Percentiles rank a stretch among this genome's conserved stretches.
These are phyloP conservation scores for Erebia palarica DNA, from an alignment of 2,888 invertebrate species.

Conservation along the genomic window DNA sequence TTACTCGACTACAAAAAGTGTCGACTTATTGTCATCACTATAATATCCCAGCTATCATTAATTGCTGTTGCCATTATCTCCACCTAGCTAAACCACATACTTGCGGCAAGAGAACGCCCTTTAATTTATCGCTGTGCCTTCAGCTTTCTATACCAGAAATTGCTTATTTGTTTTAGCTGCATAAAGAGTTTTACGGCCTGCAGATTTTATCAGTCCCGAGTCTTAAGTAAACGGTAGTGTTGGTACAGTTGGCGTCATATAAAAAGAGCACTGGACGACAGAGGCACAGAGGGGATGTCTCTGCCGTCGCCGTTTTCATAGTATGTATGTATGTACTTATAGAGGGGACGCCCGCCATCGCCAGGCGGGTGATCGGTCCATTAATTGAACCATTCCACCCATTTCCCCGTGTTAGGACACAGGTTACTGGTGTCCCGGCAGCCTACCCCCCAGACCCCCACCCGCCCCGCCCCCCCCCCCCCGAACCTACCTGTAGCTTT, in stretches of 20 bases:
- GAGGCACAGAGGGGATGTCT: no score
- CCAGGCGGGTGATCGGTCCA: no score
- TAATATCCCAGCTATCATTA: conserved; percentile 58
- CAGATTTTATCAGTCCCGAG: conserved; percentile 11
- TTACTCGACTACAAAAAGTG: conserved; percentile 10
- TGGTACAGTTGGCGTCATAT: no score
- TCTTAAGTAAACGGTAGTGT: not conserved
- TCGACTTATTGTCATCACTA: conserved; percentile 10
- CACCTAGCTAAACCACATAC: conserved; percentile 49
- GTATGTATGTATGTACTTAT: no score
- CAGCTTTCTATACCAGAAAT: conserved; percentile 43
- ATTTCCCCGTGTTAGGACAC: no score
- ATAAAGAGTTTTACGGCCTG: conserved; percentile 32
- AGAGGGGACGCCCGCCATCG: no score
- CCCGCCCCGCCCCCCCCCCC: no score
- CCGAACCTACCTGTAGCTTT: no score
- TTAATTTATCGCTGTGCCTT: conserved; percentile 45
- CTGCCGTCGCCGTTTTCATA: no score
- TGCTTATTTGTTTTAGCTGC: conserved; percentile 41
- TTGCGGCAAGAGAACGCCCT: conserved; percentile 62
- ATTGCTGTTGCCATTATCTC: conserved; percentile 49
- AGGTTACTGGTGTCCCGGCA: no score
- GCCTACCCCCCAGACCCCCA: no score
- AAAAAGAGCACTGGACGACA: conserved; percentile 1
- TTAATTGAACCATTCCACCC: no score